Evolutionary conservation across 2,888 invertebrate species (phyloP).

Genomic region (Ethmia dodecea): DNA sequence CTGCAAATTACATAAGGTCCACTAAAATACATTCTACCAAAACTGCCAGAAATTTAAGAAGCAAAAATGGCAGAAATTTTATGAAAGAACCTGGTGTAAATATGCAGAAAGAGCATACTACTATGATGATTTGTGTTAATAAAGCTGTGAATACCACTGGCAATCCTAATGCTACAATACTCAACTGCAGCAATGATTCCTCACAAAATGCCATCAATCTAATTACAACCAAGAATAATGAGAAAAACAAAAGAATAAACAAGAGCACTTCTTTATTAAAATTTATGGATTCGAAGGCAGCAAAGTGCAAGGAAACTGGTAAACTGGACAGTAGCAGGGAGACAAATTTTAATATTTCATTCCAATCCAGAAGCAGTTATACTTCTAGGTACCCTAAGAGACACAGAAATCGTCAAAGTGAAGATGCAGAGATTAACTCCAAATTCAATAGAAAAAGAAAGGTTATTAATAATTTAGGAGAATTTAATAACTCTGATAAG

Average conservation of each 20-base stretch:
- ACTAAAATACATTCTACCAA: slow-evolving; percentile 57
- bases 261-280: slow-evolving; percentile 53
- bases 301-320: slow-evolving; percentile 24
- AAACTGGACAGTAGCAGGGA: slow-evolving; percentile 14
- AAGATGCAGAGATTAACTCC: slow-evolving; percentile 17
- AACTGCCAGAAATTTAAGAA: slow-evolving; percentile 45
- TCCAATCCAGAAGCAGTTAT: slow-evolving; percentile 42
- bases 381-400: slow-evolving; percentile 57
- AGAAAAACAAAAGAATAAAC: slow-evolving; percentile 33
- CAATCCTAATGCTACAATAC: slow-evolving; percentile 23
- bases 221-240: slow-evolving; percentile 33
- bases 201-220: slow-evolving; percentile 58
- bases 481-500: slow-evolving; percentile 38
- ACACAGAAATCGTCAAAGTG: slow-evolving; percentile 27
- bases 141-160: slow-evolving; percentile 44
- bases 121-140: slow-evolving; percentile 47
- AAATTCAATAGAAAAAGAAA: slow-evolving; percentile 24
- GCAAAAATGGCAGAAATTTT: slow-evolving; percentile 42
- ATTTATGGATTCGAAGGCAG: slow-evolving; percentile 40
- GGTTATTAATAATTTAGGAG: slow-evolving; percentile 30
- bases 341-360: slow-evolving; percentile 42
- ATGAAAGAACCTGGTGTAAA: slow-evolving; percentile 39
- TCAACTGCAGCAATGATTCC: slow-evolving; percentile 57
- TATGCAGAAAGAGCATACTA: slow-evolving; percentile 28
- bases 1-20: slow-evolving; percentile 68